phyloP scores from a whole-genome alignment of 1,140 invertebrate species.

The Drosophila kanapiae region DNA sequence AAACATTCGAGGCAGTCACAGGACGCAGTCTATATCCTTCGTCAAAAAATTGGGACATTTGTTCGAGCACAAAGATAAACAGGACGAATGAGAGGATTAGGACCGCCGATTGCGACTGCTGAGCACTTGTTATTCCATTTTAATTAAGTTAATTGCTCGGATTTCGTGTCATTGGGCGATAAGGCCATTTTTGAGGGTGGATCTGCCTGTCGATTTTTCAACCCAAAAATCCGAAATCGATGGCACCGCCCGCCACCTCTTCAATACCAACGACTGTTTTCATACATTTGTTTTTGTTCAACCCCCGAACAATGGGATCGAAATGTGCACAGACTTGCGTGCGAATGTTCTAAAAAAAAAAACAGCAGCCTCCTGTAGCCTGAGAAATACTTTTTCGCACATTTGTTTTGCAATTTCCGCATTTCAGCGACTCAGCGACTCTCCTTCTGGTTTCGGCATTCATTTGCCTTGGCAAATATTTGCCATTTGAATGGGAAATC shows the following conservation, averaged over 20 bases:
- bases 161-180: constrained; percentile 71
- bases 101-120: constrained; percentile 55
- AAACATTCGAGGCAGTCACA: constrained; percentile 37
- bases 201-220: constrained; percentile 12
- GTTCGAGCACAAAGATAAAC: constrained; percentile 75
- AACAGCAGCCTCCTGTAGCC: constrained; percentile 19
- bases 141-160: constrained; percentile 84
- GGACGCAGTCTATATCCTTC: constrained; percentile 10
- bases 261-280: constrained; percentile 11
- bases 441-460: constrained; percentile 34
- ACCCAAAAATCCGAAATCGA: constrained; percentile 53
- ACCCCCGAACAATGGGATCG: constrained; percentile 36
- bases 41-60: constrained; percentile 72
- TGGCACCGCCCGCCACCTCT: constrained; percentile 36
- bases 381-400: constrained; percentile 66
- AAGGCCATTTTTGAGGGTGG: constrained; percentile 37
- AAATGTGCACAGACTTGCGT: constrained; percentile 78
- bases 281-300: constrained; percentile 44
- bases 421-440: constrained; percentile 36
- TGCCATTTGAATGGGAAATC: constrained; percentile 81
- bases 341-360: constrained; percentile 68
- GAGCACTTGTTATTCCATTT: constrained; percentile 83
- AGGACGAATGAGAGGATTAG: constrained; percentile 35
- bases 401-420: constrained; percentile 75
- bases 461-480: constrained; percentile 79